Percentiles rank a stretch among this genome's conserved stretches.
Evolutionary conservation across 2,888 invertebrate species (phyloP).

Genomic region (Andrena praecox): DNA sequence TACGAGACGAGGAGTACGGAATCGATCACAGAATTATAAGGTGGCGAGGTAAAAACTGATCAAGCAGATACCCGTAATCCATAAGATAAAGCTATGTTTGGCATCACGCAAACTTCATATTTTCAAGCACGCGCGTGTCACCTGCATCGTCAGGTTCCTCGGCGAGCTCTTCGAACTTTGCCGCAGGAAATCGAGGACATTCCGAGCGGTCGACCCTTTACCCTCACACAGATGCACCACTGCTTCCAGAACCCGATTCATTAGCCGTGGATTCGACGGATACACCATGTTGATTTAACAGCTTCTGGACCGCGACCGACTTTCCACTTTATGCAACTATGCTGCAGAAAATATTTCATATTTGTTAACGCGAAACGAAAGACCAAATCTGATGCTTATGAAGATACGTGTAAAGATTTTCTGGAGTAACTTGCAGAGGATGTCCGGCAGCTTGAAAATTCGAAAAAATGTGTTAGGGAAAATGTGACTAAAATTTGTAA

Average conservation of each 20-base stretch:
- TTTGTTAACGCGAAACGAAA: background rate
- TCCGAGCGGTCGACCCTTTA: conserved; percentile 74
- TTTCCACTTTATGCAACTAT: background rate
- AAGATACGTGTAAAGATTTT: too few relatives aligned
- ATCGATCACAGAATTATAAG: background rate
- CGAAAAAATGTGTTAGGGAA: too few relatives aligned
- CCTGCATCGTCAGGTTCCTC: conserved; percentile 77
- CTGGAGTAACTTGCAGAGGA: too few relatives aligned
- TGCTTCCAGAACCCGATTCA: conserved; percentile 76
- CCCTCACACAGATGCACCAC: conserved; percentile 70
- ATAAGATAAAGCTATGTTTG: background rate
- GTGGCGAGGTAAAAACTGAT: too few relatives aligned
- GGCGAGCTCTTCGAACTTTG: conserved; percentile 53
- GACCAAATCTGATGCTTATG: too few relatives aligned
- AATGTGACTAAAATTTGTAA: too few relatives aligned
- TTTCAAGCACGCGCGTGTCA: conserved; percentile 33
- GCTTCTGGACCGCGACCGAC: background rate
- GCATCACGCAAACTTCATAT: background rate
- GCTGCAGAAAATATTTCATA: background rate
- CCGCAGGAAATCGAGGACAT: conserved; percentile 74
- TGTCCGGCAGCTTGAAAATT: too few relatives aligned
- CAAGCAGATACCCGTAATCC: too few relatives aligned
- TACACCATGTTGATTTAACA: conserved; percentile 51
- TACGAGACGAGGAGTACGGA: background rate
- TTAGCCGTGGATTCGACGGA: conserved; percentile 76